Percentiles rank a stretch among this genome's conserved stretches.
Evolutionary conservation across 2,888 invertebrate genomes (phyloP).

Genomic region (Blastobasis adustella): DNA sequence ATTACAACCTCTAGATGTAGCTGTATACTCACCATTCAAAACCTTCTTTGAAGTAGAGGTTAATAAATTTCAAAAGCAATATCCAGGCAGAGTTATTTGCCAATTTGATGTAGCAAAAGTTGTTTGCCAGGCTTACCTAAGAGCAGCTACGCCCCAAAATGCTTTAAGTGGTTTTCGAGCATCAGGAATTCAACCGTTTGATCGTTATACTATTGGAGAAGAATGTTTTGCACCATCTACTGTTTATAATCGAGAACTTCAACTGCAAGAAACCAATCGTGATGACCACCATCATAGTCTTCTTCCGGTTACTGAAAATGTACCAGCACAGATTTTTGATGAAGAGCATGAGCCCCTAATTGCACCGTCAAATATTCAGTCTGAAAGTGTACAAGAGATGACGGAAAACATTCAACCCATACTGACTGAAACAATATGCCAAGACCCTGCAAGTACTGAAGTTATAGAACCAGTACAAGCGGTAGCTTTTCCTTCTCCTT

Average conservation of each 20-base stretch:
- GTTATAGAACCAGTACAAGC: not conserved
- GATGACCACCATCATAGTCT: not conserved
- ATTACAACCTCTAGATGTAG: slow-evolving; percentile 6
- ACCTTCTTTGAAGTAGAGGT: slow-evolving; percentile 5
- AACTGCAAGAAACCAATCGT: not conserved
- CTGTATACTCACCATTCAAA: slow-evolving; percentile 1
- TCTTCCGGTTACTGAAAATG: not conserved
- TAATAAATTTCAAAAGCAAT: slow-evolving; percentile 3
- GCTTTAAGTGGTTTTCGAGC: slow-evolving; percentile 2
- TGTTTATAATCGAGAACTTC: not conserved
- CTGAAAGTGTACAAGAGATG: not conserved
- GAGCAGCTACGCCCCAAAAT: slow-evolving; percentile 3
- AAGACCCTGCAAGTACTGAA: not conserved
- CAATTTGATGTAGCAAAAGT: slow-evolving; percentile 4
- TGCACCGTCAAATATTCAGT: not conserved
- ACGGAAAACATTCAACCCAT: not conserved
- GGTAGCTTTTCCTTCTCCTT: not conserved
- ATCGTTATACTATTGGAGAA: slow-evolving; percentile 1
- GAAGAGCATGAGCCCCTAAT: not conserved
- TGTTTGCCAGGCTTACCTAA: slow-evolving; percentile 2
- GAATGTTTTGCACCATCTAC: slow-evolving; percentile 1
- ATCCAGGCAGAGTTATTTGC: slow-evolving; percentile 4
- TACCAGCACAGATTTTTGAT: not conserved
- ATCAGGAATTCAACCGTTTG: not conserved
- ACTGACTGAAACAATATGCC: not conserved